Evolutionary conservation across 2,888 invertebrate species (phyloP), one percentile per base, ranked within the genome.

Genomic region (Perdita meconis): DNA sequence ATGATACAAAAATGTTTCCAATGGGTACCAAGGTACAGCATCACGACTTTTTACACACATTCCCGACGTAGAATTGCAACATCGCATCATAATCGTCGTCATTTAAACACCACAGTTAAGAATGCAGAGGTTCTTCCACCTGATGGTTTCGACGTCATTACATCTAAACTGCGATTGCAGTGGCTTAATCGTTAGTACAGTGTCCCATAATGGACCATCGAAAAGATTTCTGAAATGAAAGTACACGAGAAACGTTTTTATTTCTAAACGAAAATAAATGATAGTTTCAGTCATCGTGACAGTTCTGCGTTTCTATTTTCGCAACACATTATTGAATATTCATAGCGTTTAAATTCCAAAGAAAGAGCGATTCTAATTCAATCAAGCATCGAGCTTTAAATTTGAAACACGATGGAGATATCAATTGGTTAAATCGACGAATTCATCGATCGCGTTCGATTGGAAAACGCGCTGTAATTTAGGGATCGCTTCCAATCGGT

Each of bases 61-160:
- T 42, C 42, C 12, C 30, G 42, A 42, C 2, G 59, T 59, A 59
- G 42, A 10, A 59, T 59, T 19, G 59, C 42, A 59, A 44, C 42
- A n/a, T n/a, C n/a, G n/a, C 42, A 26, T 44, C 59, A 30, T 44
- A 59, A 44, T 44, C 42, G 30, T 16, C 8, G 59, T 30, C 42
- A 44, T 24, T 59, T 59, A 59, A 42, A 59, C 12, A 12, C 42
- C 16, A 12, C 24, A 24, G 19, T 19, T n/a, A 19, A 24, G 59
- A 24, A 59, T 13, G 24, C 26, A 16, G 26, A 2, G 4, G 42
- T 40, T 3, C 26, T 42, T 40, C n/a, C 24, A 12, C 42, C 26
- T n/a, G 19, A n/a, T 24, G 26, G 44, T 44, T 44, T 42, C 59
- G 10, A 0, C 59, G 16, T 10, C 16, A 42, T 59, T 59, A 26